Evolutionary conservation across 2,797 vertebrate genomes (phyloP), one percentile per base, ranked within the genome.

Genomic region (Neosilurus mollespiculum): DNA sequence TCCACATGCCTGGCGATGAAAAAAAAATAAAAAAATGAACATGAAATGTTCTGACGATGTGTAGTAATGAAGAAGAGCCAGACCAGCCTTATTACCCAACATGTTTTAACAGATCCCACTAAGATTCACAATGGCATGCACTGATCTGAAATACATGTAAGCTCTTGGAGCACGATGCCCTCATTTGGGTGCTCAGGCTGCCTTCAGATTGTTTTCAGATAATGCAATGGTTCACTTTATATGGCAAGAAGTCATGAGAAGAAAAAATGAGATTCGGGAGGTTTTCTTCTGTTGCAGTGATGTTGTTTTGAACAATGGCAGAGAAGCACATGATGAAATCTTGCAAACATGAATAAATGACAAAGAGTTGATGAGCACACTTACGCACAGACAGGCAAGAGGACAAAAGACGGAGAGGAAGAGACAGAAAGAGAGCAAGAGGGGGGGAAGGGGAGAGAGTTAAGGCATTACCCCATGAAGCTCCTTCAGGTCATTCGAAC

Each of bases 391-490:
- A 87, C 86, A 92, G 85, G 86, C 69, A 87, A 80, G 71, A 81
- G 43, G 76, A 83, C 26, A 75, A 26, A 89, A 91, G 75, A 91
- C 69, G 69, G 79, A 88, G 54, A 78, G 61, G 72, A 66, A 88
- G 73, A 83, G 83, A 82, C 76, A 86, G 66, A 87, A 30, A 87
- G n/a, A 87, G 22, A 85, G 37, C 49, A 11, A 65, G 78, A 65
- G 18, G 59, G 43, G 71, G 67, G 78, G 58, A 69, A 69, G 22
- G 53, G 88, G 77, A 94, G 90, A 93, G 90, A 92, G 93, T 94
- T 91, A 93, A 95, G 92, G 89, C 92, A 96, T 98, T 98, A 99
- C 97, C 97, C 97, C 96, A 96, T 96, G 95, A 98, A 95, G 96
- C 97, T 99, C 95, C 97, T 98, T 96, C 92, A 95, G 93, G 91